Conservation (phyloP, 2,888 invertebrate species). For the Caenorhabditis sp. region DNA sequence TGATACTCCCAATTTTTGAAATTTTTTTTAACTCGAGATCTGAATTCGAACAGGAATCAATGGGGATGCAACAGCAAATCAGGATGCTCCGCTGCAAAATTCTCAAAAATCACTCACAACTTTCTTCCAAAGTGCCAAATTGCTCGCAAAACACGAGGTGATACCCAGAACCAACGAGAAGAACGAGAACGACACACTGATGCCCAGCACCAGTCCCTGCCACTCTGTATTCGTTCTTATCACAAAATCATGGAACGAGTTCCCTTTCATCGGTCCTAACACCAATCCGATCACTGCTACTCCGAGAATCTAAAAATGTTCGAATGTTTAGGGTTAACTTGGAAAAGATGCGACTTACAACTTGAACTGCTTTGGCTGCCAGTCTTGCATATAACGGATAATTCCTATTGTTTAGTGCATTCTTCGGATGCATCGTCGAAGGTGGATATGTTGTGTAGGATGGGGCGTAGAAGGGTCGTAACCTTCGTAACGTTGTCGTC, state of each 20-base stretch:
- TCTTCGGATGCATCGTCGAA: conserved; percentile 74
- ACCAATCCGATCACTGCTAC: conserved; percentile 79
- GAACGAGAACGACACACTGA: conserved; percentile 69
- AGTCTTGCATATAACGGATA: conserved; percentile 72
- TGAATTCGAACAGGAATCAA: too few species aligned
- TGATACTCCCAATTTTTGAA: too few species aligned
- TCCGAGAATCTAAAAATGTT: conserved; percentile 72
- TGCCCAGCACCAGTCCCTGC: conserved; percentile 74
- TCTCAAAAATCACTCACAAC: conserved; percentile 69
- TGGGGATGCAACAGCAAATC: too few species aligned
- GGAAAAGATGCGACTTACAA: conserved; percentile 67
- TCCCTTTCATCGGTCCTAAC: conserved; percentile 77
- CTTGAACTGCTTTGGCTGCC: conserved; percentile 74
- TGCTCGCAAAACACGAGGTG: conserved; percentile 73
- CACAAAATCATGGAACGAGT: conserved; percentile 78
- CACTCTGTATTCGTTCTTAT: conserved; percentile 72
- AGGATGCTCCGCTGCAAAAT: too few species aligned
- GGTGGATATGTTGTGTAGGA: conserved; percentile 81
- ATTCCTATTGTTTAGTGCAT: conserved; percentile 56
- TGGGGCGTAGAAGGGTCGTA: conserved; percentile 77
- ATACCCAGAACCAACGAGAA: conserved; percentile 74
- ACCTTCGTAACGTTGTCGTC: conserved; percentile 65
- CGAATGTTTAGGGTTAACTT: too few species aligned
- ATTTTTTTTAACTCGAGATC: neutral
- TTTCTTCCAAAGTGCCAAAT: conserved; percentile 75